phyloP scores from a whole-genome alignment of 2,113 vertebrate genomes.

The Fregetta grallaria region DNA sequence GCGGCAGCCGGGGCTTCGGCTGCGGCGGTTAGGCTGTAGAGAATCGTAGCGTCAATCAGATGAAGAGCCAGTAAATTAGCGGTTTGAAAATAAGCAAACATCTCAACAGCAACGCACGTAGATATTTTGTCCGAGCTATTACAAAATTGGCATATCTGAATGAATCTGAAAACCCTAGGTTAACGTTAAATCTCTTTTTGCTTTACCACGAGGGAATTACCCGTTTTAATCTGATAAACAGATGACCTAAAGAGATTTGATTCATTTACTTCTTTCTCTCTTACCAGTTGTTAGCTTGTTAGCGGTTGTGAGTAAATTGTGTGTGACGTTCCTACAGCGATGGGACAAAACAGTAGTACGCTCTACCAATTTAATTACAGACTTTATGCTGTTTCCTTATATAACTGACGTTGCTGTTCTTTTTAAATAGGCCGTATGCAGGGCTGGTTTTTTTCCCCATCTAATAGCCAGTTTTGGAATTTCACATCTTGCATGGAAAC shows the following conservation, averaged over 20 bases:
- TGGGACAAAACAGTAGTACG: neutral
- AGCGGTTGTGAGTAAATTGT: neutral
- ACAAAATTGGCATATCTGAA: fast-evolving
- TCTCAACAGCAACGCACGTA: fast-evolving
- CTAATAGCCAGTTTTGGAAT: neutral
- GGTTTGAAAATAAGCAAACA: neutral
- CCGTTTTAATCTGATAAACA: neutral
- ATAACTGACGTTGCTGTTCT: neutral
- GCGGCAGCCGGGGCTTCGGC: neutral
- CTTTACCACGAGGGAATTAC: neutral
- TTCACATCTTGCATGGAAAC: neutral
- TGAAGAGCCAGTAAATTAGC: too few relatives aligned
- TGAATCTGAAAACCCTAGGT: neutral
- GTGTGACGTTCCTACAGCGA: neutral
- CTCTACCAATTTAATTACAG: neutral
- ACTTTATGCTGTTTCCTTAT: neutral
- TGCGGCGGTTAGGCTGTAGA: neutral
- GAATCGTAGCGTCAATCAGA: fast-evolving
- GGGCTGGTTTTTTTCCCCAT: neutral
- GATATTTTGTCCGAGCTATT: fast-evolving
- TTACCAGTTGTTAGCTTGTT: neutral
- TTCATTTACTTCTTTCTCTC: neutral
- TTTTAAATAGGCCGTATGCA: neutral
- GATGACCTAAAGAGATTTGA: neutral
- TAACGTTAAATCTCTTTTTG: neutral